These are phyloP conservation scores for Phaenicophaeus curvirostris DNA, from an alignment of 2,797 vertebrate species.

Conservation along the genomic window DNA sequence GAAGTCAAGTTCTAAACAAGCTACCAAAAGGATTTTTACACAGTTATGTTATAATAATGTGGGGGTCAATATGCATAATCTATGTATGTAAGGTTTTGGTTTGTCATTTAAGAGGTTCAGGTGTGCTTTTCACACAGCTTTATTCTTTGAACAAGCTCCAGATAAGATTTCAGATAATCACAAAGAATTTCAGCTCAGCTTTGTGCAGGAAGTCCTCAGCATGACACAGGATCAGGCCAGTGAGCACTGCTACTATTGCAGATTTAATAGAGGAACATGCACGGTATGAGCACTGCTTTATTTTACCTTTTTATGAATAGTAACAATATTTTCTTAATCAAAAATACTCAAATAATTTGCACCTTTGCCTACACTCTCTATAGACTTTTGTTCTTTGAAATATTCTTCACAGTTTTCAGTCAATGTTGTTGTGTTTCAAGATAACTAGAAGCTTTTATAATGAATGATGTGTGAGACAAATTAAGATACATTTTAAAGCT, in stretches of 20 bases:
- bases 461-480: conserved; percentile 14
- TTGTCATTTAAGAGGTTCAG: conserved; percentile 13
- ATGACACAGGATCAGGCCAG: neutral
- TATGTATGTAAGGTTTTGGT: neutral
- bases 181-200: neutral
- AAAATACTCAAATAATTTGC: conserved; percentile 25
- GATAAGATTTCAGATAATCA: neutral
- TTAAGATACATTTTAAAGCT: conserved; percentile 50
- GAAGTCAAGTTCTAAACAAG: conserved; percentile 11
- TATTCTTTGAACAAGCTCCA: conserved; percentile 26
- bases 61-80: conserved; percentile 19
- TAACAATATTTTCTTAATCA: neutral
- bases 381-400: neutral
- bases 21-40: conserved; percentile 31
- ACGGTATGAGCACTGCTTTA: neutral
- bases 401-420: neutral
- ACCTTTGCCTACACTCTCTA: neutral
- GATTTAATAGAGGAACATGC: neutral
- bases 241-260: neutral
- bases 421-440: neutral
- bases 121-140: neutral
- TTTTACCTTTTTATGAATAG: conserved; percentile 29
- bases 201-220: neutral
- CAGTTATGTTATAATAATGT: neutral
- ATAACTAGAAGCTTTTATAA: conserved; percentile 19